These are phyloP conservation scores for Sander vitreus DNA, from an alignment of 2,113 vertebrate species.

Conservation along the genomic window DNA sequence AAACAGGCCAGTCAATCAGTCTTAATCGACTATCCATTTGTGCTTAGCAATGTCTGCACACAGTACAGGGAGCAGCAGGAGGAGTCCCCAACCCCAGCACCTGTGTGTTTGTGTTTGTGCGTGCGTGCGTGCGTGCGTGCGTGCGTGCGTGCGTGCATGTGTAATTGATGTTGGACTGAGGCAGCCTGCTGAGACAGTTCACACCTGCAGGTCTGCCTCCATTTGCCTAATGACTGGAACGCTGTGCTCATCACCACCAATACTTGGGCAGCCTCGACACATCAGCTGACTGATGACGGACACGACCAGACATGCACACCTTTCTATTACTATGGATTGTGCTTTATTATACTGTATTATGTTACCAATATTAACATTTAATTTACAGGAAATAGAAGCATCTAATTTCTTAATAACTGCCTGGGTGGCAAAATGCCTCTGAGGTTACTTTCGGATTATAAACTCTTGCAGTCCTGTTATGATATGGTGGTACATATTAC, in stretches of 20 bases:
- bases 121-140: background rate
- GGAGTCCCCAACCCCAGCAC: background rate
- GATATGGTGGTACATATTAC: slow-evolving; percentile 4
- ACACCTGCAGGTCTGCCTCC: slow-evolving; percentile 73
- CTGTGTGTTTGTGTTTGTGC: background rate
- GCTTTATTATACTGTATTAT: slow-evolving; percentile 21
- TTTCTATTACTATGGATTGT: background rate
- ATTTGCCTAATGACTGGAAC: slow-evolving; percentile 74
- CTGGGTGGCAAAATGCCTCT: slow-evolving; percentile 26
- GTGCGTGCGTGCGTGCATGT: background rate
- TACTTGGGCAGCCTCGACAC: slow-evolving; percentile 39
- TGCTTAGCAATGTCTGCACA: slow-evolving; percentile 49
- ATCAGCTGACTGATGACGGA: slow-evolving; percentile 49
- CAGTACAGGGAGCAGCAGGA: slow-evolving; percentile 14
- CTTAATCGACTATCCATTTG: slow-evolving; percentile 46
- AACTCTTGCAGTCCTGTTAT: slow-evolving; percentile 20
- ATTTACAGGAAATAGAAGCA: slow-evolving; percentile 19
- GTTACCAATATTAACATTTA: slow-evolving; percentile 14
- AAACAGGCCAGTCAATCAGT: slow-evolving; percentile 41
- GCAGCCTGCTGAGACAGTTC: slow-evolving; percentile 58
- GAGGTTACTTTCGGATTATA: slow-evolving; percentile 5
- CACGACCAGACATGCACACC: background rate
- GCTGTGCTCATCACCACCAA: slow-evolving; percentile 63
- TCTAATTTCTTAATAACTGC: slow-evolving; percentile 10
- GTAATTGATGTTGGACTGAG: slow-evolving; percentile 56